Base-by-base conservation (phyloP, 1,140 invertebrate genomes). In the Neodiprion fabricii region DNA sequence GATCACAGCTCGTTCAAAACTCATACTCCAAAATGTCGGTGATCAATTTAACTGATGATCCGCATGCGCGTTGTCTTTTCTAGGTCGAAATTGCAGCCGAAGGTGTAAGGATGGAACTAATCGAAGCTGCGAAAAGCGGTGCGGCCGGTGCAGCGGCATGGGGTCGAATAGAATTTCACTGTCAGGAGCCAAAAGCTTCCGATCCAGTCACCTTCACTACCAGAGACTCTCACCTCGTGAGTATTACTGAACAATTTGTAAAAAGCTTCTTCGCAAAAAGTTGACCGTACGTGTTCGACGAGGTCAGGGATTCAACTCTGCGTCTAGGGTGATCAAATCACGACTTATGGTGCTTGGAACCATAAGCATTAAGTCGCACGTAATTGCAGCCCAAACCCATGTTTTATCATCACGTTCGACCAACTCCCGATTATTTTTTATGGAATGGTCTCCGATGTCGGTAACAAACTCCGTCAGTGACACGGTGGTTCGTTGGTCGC, bases 11-110 rank as follows among this genome's bases (percentile, higher is more conserved):
- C 65, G 11, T 14, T 72, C 65, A 67, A 11, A 1, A 53, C 21
- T 40, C 28, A 40, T 1, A 40, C 28, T 40, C 28, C 1, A 40
- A 72, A 72, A 68, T 61, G 40, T 47, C 48, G 40, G 23, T 76
- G 67, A 47, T 28, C 2, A 40, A 40, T 5, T 40, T 1, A 40
- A 40, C 5, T 40, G 28, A 40, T 40, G 2, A 2, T 40, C 28
- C 28, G 1, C 5, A 40, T 4, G 2, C 28, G 28, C 28, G 28
- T 61, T 9, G 53, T 61, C 11, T 40, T 75, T 86, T 79, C 70
- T 84, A 98, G 96, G 96, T 98, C 80, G 94, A 97, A 85, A 98
- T 98, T 86, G 92, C 92, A 48, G 96, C 97, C 0, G 97, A 98
- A 84, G 96, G 94, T 11, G 87, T 97, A 48, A 91, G 93, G 67